Evolutionary conservation across 2,113 vertebrate species (phyloP).

Genomic region (Glaucomys volans): DNA sequence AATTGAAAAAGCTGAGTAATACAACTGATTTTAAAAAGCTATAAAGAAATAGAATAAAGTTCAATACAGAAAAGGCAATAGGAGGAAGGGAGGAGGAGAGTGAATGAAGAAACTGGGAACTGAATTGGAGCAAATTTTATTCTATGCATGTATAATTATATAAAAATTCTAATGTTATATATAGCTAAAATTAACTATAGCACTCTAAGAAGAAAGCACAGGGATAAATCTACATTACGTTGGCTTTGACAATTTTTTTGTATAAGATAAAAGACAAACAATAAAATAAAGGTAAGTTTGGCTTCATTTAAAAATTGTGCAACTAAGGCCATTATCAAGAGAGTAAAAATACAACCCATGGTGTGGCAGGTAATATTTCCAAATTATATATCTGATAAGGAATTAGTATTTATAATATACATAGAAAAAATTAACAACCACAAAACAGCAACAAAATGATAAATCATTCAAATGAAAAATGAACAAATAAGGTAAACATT

Average conservation of each 20-base stretch:
- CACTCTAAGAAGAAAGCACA: neutral
- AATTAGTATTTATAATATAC: neutral
- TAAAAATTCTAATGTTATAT: too few species aligned
- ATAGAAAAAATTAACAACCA: neutral
- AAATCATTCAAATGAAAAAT: neutral
- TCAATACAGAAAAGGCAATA: too few species aligned
- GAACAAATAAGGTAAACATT: too few species aligned
- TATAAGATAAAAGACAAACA: neutral
- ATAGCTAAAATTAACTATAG: too few species aligned
- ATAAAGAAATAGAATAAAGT: too few species aligned
- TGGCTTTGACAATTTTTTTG: neutral
- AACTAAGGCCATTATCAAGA: neutral
- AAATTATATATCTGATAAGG: too few species aligned
- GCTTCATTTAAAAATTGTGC: neutral
- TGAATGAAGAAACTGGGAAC: too few species aligned
- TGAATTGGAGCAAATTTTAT: too few species aligned
- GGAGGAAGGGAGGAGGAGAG: too few species aligned
- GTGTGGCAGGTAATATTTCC: neutral
- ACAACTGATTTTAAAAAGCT: too few species aligned
- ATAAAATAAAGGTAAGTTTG: neutral
- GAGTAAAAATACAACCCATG: neutral
- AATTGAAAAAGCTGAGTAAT: too few species aligned
- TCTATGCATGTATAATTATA: too few species aligned
- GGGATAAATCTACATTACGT: neutral
- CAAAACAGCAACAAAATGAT: neutral